Evolutionary conservation across 2,888 invertebrate genomes (phyloP).

Genomic region (Flabesymbios commensalis): DNA sequence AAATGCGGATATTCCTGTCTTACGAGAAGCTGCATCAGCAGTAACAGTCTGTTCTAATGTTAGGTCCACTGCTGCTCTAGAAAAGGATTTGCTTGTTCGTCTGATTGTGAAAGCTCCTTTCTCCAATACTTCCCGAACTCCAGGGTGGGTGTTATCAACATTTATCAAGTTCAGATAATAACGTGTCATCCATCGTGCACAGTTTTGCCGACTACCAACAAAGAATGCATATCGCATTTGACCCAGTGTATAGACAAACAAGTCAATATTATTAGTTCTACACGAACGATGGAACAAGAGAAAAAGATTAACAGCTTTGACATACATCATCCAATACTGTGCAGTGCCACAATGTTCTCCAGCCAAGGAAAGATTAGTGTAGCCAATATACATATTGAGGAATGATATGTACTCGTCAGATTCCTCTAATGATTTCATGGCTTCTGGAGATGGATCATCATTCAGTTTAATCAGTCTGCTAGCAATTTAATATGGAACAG

Average conservation of each 20-base stretch:
- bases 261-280: background rate
- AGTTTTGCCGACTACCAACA: slow-evolving; percentile 26
- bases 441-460: background rate
- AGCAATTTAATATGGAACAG: background rate
- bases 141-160: slow-evolving; percentile 22
- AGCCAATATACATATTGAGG: background rate
- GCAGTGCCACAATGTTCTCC: slow-evolving; percentile 2
- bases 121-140: slow-evolving; percentile 14
- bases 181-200: slow-evolving; percentile 33
- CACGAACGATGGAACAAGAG: background rate
- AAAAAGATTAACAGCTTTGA: background rate
- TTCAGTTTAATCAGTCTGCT: background rate
- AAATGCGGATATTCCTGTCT: slow-evolving; percentile 21
- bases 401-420: background rate
- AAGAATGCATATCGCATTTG: slow-evolving; percentile 1
- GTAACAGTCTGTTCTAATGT: slow-evolving; percentile 27
- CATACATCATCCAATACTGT: slow-evolving; percentile 5
- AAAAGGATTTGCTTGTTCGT: slow-evolving; percentile 22
- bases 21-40: slow-evolving; percentile 24
- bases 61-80: slow-evolving; percentile 17
- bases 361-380: background rate
- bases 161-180: slow-evolving; percentile 31
- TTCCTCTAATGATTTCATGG: background rate
- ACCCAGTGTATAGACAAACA: background rate
- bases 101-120: slow-evolving; percentile 22